Base-by-base conservation (phyloP, 30 jellyfish, hydroid and myxozoan species). In the Pseudorhiza aurosa region DNA sequence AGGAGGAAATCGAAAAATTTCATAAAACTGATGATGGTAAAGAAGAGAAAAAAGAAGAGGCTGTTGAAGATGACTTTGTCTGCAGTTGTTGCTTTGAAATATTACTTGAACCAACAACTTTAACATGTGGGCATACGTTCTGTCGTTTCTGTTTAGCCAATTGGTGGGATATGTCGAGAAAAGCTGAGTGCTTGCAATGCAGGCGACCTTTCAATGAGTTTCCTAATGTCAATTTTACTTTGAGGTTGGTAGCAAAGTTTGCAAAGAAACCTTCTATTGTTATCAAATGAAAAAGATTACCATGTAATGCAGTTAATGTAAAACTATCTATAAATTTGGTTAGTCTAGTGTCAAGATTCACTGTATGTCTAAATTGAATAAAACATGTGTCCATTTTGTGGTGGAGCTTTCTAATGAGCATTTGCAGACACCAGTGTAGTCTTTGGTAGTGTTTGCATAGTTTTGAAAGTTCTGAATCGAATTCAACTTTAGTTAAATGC, bases 71-170 rank as follows among this genome's bases (percentile, higher is more conserved):
- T 14, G 96, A 83, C 31, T 91, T 91, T 43, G 35, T 42, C 8
- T 91, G 98, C 57, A 83, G 90, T 43, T 65, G 88, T 43, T 91
- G 98, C 50, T 91, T 33, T 45, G 98, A 91, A 57, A 33, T 91
- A 1, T 47, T 91, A 4, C 68, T 91, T 24, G 98, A 91, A 43
- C 98, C 98, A 51, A 91, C 98, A 56, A 83, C 98, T 2, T 57
- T 91, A 51, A 25, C 95, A 14, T 91, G 98, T 59, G 98, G 98
- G n/a, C 98, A 91, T 69, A 91, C 89, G 21, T 40, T 83, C 27
- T 91, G 98, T 57, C 58, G 98, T 46, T 83, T 36, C 77, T 91
- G 98, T 44, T 63, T 91, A 4, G 96, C 98, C n/a, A 95, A 83
- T 30, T 91, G 98, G 98, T 85, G 96, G 98, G 42, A 31, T 5